Base-by-base conservation (phyloP, 2,888 invertebrate species). In the Drosophila pullipes region DNA sequence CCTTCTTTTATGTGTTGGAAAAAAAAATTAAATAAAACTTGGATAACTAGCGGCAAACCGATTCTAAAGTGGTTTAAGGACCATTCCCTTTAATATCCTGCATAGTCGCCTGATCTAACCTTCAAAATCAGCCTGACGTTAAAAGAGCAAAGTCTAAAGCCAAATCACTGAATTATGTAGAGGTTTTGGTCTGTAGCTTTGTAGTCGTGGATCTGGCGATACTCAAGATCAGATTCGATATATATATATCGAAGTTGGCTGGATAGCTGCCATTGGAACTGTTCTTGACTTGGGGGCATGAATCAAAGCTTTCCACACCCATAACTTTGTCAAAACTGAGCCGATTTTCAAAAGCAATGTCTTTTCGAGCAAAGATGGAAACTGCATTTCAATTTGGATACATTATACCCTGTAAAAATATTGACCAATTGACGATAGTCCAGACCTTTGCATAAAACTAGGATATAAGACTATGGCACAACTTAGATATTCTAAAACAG, bases 401-500 rank as follows among this genome's bases (percentile, higher is more conserved):
- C 35, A 35, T 4, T 4, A 47, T 16, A 9, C 9, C 47, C 47
- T 4, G 47, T 47, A 22, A 44, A n/a, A 47, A 25, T 47, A 25
- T 47, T 16, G 25, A 16, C 25, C 4, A 25, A 44, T 13, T 44
- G 22, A 22, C 11, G 11, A 22, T 22, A 22, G 22, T 16, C 16
- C 13, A 2, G 22, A 47, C 13, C 16, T 7, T 47, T 25, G 9
- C 28, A 28, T 28, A 16, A 5, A 10, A 49, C 25, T 49, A 31
- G n/a, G 31, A 31, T 1, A 28, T 6, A 37, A 39, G 28, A 57
- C 28, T 39, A 0, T 0, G n/a, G 4, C 39, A 13, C 16, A 37
- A 31, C 22, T 31, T 18, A 13, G 59, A 64, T 57, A 44, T 44
- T 49, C 50, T 44, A 66, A 78, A 74, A 79, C 50, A 49, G 60